Base-by-base conservation (phyloP, 1,140 invertebrate genomes). In the Drosophila yakuba region DNA sequence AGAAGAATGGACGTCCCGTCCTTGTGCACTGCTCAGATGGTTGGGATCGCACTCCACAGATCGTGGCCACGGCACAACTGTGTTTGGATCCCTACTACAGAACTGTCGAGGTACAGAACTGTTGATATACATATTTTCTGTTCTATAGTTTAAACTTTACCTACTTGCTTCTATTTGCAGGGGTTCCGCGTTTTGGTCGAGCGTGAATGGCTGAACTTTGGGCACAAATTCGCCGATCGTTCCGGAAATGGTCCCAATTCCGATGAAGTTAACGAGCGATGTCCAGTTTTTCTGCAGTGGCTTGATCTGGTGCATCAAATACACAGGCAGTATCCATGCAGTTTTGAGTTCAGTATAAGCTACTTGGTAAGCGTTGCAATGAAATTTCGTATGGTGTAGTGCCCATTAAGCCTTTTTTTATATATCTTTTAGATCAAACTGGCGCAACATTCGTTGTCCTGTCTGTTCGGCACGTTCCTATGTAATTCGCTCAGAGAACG, bases 231-330 rank as follows among this genome's bases (percentile, higher is more conserved):
- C 93, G 97, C 96, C 7, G 98, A 99, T 92, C 95, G 98, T 32
- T 98, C 97, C 93, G 98, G 98, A 6, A 96, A 97, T 84, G 95
- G 96, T 14, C 95, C 96, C 15, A 95, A 95, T 20, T 94, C 94
- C 2, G 97, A 98, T 67, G 98, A 99, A 90, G 93, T 94, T 1
- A 98, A 98, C 93, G 98, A 99, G 93, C 94, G 94, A 17, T 98
- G 97, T 92, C 99, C 99, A 14, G 97, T 99, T 64, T 99, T 99
- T 93, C 93, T 99, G 44, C 98, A 99, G 93, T 99, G 98, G 97
- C 94, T 99, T 4, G 98, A 99, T 91, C 97, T 98, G 90, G 96
- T 99, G 1, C 96, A 99, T 93, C 98, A 99, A 93, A 93, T 99
- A 48, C 94, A 96, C 68, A 80, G 93, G 68, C 98, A 99, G 93